Evolutionary conservation across 92 coral and sea anemone genomes (phyloP), one percentile per base, ranked within the genome.

Genomic region (Siderastrea radians): DNA sequence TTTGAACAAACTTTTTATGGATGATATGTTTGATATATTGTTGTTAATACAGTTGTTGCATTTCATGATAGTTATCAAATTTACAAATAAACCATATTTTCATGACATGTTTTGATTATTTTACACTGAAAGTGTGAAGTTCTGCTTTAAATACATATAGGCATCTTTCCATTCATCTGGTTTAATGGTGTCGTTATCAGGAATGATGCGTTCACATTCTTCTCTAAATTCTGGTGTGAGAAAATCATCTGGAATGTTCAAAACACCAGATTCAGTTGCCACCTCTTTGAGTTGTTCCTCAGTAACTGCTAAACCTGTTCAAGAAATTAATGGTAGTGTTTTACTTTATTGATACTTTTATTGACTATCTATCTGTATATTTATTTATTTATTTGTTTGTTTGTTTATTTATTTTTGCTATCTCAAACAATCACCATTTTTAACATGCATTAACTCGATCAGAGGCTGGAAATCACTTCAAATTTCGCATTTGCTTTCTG

Each of bases 101-200:
- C 59, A 50, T 72, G 26, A 72, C 47, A 72, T 72, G 77, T 72
- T 72, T 44, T 59, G 49, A 72, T 72, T 72, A 72, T 48, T 49
- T 72, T 72, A 72, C 77, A 51, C 43, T 49, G 60, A 72, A 72
- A 58, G 80, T 55, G 80, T 76, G 81, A 77, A 77, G 68, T 57
- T 77, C 52, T 44, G 50, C 14, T 77, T 77, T 59, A 57, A 57
- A 77, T 68, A 45, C 52, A 77, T 13, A 59, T 77, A 77, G 26
- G 81, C 81, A 77, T 88, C 87, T 53, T 43, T 84, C 76, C 90
- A 88, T 59, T 88, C 92, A 83, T 89, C 77, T 83, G 92, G 92
- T 67, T 77, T 83, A 50, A 91, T 83, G 69, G 75, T 73, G 43
- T 87, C 89, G 51, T 63, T 60, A 78, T 92, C 91, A 69, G 95